phyloP scores from a whole-genome alignment of 2,113 vertebrate species.

The Prietella phreatophila region DNA sequence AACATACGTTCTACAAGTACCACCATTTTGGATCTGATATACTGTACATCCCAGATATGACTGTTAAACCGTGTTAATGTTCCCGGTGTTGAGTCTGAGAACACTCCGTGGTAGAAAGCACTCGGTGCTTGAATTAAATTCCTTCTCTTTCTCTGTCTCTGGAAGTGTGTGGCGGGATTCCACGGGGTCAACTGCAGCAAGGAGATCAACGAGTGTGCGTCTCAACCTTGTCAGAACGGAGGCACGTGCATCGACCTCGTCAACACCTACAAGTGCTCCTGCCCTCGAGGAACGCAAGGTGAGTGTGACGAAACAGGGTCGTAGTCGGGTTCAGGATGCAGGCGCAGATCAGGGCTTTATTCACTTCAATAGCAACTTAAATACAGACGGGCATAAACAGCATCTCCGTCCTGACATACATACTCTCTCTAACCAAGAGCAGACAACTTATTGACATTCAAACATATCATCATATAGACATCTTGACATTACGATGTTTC shows the following conservation, averaged over 20 bases:
- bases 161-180: constrained; percentile 90
- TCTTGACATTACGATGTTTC: no score
- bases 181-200: constrained; percentile 92
- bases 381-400: no score
- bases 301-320: no score
- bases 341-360: no score
- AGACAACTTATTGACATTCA: no score
- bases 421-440: no score
- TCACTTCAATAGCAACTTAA: no score
- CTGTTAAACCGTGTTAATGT: not conserved
- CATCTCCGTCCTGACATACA: no score
- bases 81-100: not conserved
- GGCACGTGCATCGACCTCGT: constrained; percentile 97
- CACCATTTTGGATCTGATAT: not conserved
- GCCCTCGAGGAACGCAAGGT: constrained; percentile 94
- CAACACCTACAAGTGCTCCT: constrained; percentile 98
- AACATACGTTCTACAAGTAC: not conserved
- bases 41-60: not conserved
- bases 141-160: not conserved
- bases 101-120: not conserved
- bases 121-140: not conserved
- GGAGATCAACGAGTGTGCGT: constrained; percentile 94
- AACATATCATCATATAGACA: no score
- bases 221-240: constrained; percentile 91
- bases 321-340: no score